A percentile compares a stretch with the other conserved stretches of the same genome.
Conservation (phyloP, 2,113 vertebrate genomes). For the Oxyura jamaicensis region DNA sequence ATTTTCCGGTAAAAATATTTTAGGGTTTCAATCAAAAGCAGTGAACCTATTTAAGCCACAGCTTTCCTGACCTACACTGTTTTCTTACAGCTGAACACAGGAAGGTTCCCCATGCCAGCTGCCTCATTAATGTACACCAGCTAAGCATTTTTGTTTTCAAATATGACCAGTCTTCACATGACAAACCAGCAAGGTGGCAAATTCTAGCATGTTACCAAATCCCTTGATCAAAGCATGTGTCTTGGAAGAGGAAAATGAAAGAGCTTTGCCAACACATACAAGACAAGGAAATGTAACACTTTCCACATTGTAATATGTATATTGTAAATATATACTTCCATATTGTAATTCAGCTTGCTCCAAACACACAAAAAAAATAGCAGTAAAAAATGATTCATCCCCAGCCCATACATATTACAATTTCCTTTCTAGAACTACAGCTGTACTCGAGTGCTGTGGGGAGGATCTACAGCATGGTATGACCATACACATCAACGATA, state of each 20-base stretch:
- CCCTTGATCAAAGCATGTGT: neutral
- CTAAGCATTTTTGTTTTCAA: neutral
- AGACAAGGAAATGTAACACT: neutral
- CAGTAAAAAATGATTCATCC: neutral
- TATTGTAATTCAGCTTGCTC: neutral
- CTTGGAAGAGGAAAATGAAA: neutral
- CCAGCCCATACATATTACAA: neutral
- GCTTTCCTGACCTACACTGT: neutral
- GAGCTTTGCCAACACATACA: neutral
- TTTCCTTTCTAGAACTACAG: neutral
- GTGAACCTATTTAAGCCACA: neutral
- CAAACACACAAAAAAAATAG: neutral
- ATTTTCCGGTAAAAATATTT: neutral
- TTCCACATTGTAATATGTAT: neutral
- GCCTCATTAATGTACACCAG: neutral
- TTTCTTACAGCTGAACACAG: neutral
- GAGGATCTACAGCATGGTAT: neutral
- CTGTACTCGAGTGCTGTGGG: neutral
- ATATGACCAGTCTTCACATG: neutral
- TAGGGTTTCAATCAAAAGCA: neutral
- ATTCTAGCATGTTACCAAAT: neutral
- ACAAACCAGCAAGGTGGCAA: neutral
- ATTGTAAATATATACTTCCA: neutral
- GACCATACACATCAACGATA: neutral
- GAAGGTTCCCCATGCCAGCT: neutral